Conservation (phyloP, 2,113 vertebrate species). For the Himantopus leucocephalus region DNA sequence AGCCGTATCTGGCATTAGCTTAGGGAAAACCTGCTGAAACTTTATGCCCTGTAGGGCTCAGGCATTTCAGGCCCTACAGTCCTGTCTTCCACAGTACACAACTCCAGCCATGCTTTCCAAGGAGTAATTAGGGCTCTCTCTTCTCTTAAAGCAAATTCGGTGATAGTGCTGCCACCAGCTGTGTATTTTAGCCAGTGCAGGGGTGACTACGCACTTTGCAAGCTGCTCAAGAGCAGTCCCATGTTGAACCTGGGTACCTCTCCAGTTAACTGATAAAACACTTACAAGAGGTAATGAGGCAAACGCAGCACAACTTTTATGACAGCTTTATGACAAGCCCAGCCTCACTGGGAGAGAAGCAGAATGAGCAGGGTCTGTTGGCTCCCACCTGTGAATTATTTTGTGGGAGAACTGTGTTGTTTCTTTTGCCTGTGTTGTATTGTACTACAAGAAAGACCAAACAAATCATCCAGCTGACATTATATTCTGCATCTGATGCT, state of each 20-base stretch:
- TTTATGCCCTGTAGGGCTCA: not conserved
- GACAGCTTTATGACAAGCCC: not conserved
- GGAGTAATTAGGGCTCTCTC: not conserved
- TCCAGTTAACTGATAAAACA: not conserved
- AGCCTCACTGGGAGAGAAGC: not conserved
- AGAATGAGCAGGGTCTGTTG: not conserved
- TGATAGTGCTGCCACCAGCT: slow-evolving; percentile 32
- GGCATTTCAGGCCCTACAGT: not conserved
- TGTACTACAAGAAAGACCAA: not conserved
- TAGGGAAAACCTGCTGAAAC: not conserved
- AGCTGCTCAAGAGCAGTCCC: not conserved
- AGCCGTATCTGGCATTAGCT: not conserved
- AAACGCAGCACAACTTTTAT: not conserved
- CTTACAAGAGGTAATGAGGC: not conserved
- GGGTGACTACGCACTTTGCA: not conserved
- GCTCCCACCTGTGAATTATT: not conserved
- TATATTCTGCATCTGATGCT: not conserved
- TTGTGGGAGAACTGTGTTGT: not conserved
- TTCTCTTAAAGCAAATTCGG: not conserved
- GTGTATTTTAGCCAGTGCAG: not conserved
- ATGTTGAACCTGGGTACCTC: not conserved
- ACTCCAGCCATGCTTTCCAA: not conserved
- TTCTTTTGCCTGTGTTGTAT: not conserved
- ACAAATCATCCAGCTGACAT: not conserved
- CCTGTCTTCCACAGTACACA: not conserved